phyloP scores from a whole-genome alignment of 2,888 invertebrate species.

The Anodontia alba region DNA sequence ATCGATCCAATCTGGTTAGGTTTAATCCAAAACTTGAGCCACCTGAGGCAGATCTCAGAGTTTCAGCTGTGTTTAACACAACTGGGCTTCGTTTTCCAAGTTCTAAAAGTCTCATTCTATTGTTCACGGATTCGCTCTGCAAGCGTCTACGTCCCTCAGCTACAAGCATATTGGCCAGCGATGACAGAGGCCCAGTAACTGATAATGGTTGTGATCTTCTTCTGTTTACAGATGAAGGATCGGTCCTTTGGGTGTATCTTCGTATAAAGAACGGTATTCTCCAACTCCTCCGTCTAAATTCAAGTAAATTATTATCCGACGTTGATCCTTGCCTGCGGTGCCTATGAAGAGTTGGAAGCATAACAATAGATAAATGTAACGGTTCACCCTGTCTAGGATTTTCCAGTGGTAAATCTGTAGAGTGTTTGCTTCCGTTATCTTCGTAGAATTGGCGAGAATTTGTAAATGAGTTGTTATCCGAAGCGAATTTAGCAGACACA shows the following conservation, averaged over 20 bases:
- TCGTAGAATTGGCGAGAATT: not conserved
- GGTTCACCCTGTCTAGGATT: too few species aligned
- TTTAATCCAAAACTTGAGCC: too few species aligned
- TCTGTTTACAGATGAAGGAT: slow-evolving; percentile 10
- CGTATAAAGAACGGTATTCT: slow-evolving; percentile 5
- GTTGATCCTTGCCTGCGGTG: too few species aligned
- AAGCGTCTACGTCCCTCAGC: slow-evolving; percentile 55
- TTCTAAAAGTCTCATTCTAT: slow-evolving; percentile 58
- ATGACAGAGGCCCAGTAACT: slow-evolving; percentile 64
- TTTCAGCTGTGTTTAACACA: too few species aligned
- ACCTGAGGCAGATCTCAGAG: too few species aligned
- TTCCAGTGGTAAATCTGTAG: not conserved
- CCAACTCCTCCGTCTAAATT: not conserved
- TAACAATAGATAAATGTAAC: too few species aligned
- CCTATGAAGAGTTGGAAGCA: too few species aligned
- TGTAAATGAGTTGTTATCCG: not conserved
- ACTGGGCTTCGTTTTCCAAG: slow-evolving; percentile 51
- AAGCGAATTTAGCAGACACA: not conserved
- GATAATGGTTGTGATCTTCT: slow-evolving; percentile 57
- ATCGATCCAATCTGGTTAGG: too few species aligned
- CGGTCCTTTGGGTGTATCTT: not conserved
- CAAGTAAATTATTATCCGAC: not conserved
- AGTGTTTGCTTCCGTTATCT: not conserved
- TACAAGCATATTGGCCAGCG: slow-evolving; percentile 64
- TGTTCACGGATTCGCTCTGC: slow-evolving; percentile 50